phyloP scores from a whole-genome alignment of 1,140 invertebrate species.

The Patella vulgata region DNA sequence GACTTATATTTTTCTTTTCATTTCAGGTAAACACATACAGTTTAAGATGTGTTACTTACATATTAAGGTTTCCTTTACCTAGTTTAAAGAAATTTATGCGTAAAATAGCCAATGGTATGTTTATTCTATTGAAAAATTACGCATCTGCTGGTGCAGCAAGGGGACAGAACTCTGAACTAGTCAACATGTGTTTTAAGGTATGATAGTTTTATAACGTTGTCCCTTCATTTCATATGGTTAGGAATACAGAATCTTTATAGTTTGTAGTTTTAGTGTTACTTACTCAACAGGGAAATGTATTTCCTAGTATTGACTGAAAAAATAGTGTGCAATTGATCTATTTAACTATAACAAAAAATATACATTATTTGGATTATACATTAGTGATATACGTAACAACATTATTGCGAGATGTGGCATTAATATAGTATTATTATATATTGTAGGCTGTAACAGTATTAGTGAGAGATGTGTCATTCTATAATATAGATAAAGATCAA shows the following conservation, averaged over 20 bases:
- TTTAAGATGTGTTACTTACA: slow-evolving; percentile 66
- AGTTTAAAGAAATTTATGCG: slow-evolving; percentile 74
- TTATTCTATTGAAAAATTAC: slow-evolving; percentile 89
- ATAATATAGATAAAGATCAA: slow-evolving; percentile 78
- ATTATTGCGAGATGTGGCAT: too few relatives aligned
- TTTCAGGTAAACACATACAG: slow-evolving; percentile 59
- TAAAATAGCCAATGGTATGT: slow-evolving; percentile 79
- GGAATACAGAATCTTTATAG: not conserved
- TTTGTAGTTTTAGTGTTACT: too few relatives aligned
- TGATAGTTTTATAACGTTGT: too few relatives aligned
- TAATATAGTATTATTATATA: too few relatives aligned
- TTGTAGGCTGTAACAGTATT: slow-evolving; percentile 81
- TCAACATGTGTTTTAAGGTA: slow-evolving; percentile 89
- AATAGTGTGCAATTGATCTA: too few relatives aligned
- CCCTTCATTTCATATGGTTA: not conserved
- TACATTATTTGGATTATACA: too few relatives aligned
- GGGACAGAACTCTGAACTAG: slow-evolving; percentile 89
- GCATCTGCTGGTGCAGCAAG: slow-evolving; percentile 81
- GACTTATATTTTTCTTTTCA: too few relatives aligned
- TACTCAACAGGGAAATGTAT: too few relatives aligned
- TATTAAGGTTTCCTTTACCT: slow-evolving; percentile 80
- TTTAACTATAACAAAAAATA: too few relatives aligned
- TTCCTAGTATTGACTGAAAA: too few relatives aligned
- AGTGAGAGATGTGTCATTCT: slow-evolving; percentile 79
- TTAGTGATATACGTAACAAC: too few relatives aligned